phyloP scores from a whole-genome alignment of 2,888 invertebrate species.

The Mythimna lalbum region DNA sequence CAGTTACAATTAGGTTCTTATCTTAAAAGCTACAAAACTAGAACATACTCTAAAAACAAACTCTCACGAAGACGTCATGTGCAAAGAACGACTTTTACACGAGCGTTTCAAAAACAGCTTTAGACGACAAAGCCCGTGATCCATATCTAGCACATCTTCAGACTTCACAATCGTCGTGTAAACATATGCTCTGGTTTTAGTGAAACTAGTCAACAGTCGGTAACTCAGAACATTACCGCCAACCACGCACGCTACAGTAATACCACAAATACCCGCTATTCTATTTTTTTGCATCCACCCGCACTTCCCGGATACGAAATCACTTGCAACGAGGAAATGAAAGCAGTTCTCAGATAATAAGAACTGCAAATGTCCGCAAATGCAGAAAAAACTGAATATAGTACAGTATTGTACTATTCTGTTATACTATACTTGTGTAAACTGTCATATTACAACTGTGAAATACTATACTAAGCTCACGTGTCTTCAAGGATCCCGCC shows the following conservation, averaged over 20 bases:
- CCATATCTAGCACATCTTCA: slow-evolving; percentile 40
- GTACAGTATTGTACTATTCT: slow-evolving; percentile 14
- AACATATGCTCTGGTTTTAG: slow-evolving; percentile 39
- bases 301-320: slow-evolving; percentile 70
- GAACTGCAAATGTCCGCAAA: slow-evolving; percentile 31
- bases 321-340: slow-evolving; percentile 69
- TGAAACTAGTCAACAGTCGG: slow-evolving; percentile 29
- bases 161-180: slow-evolving; percentile 23
- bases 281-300: slow-evolving; percentile 49
- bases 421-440: slow-evolving; percentile 29
- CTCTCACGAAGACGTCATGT: slow-evolving; percentile 17
- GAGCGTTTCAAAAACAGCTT: slow-evolving; percentile 22
- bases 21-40: slow-evolving; percentile 9
- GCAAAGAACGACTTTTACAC: slow-evolving; percentile 6
- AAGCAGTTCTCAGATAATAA: slow-evolving; percentile 60
- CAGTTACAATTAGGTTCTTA: neutral
- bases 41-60: neutral
- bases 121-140: neutral
- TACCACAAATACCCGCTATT: slow-evolving; percentile 59
- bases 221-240: slow-evolving; percentile 31
- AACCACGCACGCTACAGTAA: slow-evolving; percentile 46
- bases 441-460: slow-evolving; percentile 53
- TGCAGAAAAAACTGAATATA: slow-evolving; percentile 23
- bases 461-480: slow-evolving; percentile 46
- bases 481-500: slow-evolving; percentile 38